Percentiles rank a stretch among this genome's conserved stretches.
Evolutionary conservation across 2,797 vertebrate genomes (phyloP).

Genomic region (Leptoclinus maculatus): DNA sequence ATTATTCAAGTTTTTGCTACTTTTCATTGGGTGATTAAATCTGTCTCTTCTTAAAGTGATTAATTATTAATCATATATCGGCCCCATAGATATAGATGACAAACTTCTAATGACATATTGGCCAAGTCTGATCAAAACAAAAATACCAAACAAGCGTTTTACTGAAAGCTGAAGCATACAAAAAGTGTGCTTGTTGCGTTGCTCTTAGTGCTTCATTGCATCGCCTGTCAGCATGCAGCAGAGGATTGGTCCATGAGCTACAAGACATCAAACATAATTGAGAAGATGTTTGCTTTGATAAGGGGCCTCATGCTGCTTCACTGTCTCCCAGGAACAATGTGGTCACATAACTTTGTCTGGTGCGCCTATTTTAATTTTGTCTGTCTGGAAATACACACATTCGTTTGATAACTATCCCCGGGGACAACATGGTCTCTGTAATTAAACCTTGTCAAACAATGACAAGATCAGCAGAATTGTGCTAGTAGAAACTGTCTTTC

Average conservation of each 20-base stretch:
- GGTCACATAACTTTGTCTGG: conserved; percentile 86
- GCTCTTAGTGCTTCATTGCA: conserved; percentile 76
- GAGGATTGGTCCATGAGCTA: conserved; percentile 63
- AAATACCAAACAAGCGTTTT: neutral
- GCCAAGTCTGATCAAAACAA: neutral
- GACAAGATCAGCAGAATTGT: conserved; percentile 68
- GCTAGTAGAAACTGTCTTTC: conserved; percentile 44
- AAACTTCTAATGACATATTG: neutral
- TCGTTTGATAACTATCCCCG: conserved; percentile 70
- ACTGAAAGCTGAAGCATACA: neutral
- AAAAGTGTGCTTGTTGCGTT: conserved; percentile 70
- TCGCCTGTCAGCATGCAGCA: conserved; percentile 45
- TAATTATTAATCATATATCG: neutral
- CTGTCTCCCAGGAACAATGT: conserved; percentile 89
- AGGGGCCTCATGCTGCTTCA: conserved; percentile 85
- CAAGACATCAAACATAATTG: conserved; percentile 80
- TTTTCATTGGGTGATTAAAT: neutral
- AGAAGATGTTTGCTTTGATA: conserved; percentile 88
- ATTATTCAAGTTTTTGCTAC: neutral
- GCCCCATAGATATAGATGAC: neutral
- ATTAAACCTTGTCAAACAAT: conserved; percentile 88
- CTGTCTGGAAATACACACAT: conserved; percentile 78
- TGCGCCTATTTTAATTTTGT: conserved; percentile 80
- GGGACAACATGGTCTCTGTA: conserved; percentile 82
- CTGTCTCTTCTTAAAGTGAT: neutral